These are phyloP conservation scores for Hydractinia echinata DNA, from an alignment of 30 jellyfish, hydroid and myxozoan genomes.

Conservation along the genomic window DNA sequence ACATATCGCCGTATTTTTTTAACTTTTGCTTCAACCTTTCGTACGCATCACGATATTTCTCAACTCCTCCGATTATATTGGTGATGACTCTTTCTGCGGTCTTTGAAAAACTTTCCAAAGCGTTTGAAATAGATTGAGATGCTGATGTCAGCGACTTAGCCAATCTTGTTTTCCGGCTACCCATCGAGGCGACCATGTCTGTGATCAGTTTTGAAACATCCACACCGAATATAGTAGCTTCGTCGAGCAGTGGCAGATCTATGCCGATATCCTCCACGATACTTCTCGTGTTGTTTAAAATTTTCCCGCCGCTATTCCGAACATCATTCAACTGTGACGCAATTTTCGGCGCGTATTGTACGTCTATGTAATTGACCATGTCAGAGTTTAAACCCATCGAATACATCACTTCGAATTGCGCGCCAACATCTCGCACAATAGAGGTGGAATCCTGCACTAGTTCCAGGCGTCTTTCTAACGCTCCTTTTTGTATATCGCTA, in stretches of 20 bases:
- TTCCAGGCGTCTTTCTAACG: slow-evolving; percentile 35
- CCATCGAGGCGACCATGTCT: slow-evolving; percentile 3
- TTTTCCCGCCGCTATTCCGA: background rate
- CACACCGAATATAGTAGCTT: background rate
- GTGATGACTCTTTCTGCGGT: background rate
- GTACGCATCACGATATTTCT: background rate
- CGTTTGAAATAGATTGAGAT: background rate
- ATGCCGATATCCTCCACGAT: slow-evolving; percentile 5
- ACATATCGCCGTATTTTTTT: slow-evolving; percentile 46
- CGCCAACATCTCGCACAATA: slow-evolving; percentile 4
- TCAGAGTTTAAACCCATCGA: background rate
- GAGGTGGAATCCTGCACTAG: background rate
- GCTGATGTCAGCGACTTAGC: slow-evolving; percentile 11
- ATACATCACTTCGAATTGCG: slow-evolving; percentile 6
- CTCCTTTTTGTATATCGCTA: slow-evolving; percentile 32
- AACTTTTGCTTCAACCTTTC: slow-evolving; percentile 44
- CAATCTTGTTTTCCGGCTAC: slow-evolving; percentile 2
- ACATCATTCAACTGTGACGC: slow-evolving; percentile 2
- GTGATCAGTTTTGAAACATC: background rate
- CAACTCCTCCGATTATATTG: background rate
- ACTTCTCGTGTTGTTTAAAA: background rate
- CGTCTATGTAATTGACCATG: slow-evolving; percentile 1
- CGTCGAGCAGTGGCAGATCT: slow-evolving; percentile 10
- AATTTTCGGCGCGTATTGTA: slow-evolving; percentile 10
- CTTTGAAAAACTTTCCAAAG: background rate